Evolutionary conservation across 92 coral and sea anemone genomes (phyloP), one percentile per base, ranked within the genome.

Genomic region (Umimayanthus kanabou): DNA sequence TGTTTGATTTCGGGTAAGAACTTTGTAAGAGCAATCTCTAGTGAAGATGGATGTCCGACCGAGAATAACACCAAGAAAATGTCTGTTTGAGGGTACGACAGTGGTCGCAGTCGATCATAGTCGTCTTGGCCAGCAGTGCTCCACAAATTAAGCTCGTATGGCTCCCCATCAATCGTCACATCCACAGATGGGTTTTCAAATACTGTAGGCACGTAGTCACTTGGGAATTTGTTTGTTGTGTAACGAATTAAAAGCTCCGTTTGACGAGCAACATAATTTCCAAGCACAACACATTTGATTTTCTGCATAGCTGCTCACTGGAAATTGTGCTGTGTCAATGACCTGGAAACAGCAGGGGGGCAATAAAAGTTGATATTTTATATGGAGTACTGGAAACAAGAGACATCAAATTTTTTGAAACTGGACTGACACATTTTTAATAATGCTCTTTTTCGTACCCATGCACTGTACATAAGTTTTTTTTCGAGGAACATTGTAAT

Each of bases 211-310:
- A 49, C 20, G 10, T 77, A 49, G n/a, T n/a, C 40, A n/a, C 37
- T 30, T 57, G 73, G 18, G 2, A 2, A 30, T 5, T 0, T 2
- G 11, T 5, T 40, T 37, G 5, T 33, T 64, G 73, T 6, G 55
- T 23, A 45, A 22, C 33, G 20, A 29, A 25, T 6, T 39, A 45
- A 14, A 49, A 77, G 30, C 22, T 7, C 11, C 5, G 40, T 49
- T 49, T 77, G 25, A 18, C 39, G 22, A 30, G 85, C 30, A 22
- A 33, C 6, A 33, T 3, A 3, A 57, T 80, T 55, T 20, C 85
- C 85, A 33, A 80, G 74, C 55, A 61, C 2, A 9, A 80, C 85
- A 80, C 85, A 80, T 28, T 80, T 80, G 13, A 61, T 39, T 15
- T 11, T 39, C 8, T 20, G 4, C 73, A 61, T 30, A 25, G 76